Evolutionary conservation across 2,113 vertebrate species (phyloP), one percentile per base, ranked within the genome.

Genomic region (Microcebus jonahi): DNA sequence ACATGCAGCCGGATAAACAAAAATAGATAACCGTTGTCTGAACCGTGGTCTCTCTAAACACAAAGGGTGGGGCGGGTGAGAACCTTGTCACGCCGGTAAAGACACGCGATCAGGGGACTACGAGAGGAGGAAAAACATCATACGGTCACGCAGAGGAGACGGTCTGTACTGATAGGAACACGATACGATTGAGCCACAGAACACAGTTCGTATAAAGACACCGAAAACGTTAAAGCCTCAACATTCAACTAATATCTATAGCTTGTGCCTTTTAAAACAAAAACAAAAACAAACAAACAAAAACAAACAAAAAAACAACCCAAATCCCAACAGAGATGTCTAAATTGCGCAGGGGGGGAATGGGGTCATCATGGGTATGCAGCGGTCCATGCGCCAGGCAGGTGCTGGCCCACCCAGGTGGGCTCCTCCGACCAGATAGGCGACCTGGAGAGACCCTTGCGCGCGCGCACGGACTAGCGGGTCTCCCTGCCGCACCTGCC

Each of bases 141-240:
- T 98, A 99, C 99, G 98, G 98, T 99, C 99, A 99, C 99, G 98
- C 99, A 99, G 98, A 99, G 98, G 98, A 99, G 99, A 99, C 99
- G 98, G 98, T 98, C 99, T 98, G 99, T 99, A 99, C 99, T 99
- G 98, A 98, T 99, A 99, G 99, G 99, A 99, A 99, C 99, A 99
- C 99, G 99, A 99, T 99, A 99, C 99, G 99, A 99, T 98, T 99
- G 99, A 99, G 99, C 99, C 99, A 99, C 99, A 99, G 99, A 99
- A 99, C 99, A 99, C 99, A 98, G 99, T 98, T 98, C 98, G 99
- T 99, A 99, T 99, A 99, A 99, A 99, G 99, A 99, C 99, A 99
- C 99, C 98, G 98, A 99, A 99, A 98, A 99, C 99, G 98, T 98
- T 98, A 99, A 99, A 99, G 99, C 99, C 99, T 98, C 98, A 97